A percentile compares a stretch with the other conserved stretches of the same genome.
These are phyloP conservation scores for Orchestia grillus DNA, from an alignment of 1,140 invertebrate genomes.

Conservation along the genomic window DNA sequence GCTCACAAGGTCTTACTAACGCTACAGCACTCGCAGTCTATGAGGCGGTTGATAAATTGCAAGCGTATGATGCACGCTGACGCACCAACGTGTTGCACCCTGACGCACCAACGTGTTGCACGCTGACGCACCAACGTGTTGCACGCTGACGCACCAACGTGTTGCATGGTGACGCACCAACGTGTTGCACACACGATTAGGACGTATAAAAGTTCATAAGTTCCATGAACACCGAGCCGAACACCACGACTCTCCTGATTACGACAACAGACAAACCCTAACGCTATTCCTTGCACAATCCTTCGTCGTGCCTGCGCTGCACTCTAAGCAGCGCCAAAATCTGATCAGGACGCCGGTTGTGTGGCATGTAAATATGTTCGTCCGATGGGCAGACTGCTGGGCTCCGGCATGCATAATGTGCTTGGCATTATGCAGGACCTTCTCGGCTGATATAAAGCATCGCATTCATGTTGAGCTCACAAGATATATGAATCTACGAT, in stretches of 20 bases:
- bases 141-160: no score
- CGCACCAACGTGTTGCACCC: no score
- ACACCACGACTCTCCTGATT: neutral
- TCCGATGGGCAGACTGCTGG: neutral
- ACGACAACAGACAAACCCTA: neutral
- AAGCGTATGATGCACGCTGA: no score
- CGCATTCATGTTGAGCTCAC: neutral
- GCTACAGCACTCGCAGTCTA: neutral
- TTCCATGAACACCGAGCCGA: neutral
- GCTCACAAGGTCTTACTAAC: neutral
- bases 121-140: no score
- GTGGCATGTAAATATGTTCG: neutral
- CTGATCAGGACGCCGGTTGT: neutral
- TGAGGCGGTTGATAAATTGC: neutral
- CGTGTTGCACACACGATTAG: neutral
- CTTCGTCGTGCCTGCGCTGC: neutral
- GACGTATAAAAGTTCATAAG: neutral
- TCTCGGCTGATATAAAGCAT: neutral
- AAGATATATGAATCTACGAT: neutral
- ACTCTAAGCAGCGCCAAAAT: neutral
- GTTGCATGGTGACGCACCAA: no score
- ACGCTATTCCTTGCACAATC: neutral
- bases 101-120: no score
- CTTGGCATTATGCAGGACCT: neutral
- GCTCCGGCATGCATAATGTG: neutral